Evolutionary conservation across 2,888 invertebrate species (phyloP), one percentile per base, ranked within the genome.

Genomic region (Drosophila ochracea): DNA sequence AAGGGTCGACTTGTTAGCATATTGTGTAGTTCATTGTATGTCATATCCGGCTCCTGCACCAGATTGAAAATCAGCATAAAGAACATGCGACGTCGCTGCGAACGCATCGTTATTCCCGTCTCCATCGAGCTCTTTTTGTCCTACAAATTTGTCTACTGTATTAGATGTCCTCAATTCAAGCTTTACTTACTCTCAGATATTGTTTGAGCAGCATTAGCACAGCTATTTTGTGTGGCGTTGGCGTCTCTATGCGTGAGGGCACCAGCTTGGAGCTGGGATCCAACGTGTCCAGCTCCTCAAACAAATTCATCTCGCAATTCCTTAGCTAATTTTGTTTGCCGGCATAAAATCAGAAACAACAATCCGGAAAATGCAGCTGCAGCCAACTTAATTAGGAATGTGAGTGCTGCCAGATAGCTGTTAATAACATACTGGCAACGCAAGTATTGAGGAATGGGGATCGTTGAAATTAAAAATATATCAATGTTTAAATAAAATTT

Each of bases 221-320:
- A 3, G 96, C 95, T 82, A 97, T 95, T 94, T 97, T 97, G 88
- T 97, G 97, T 1, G 97, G 96, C 0, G 97, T 97, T 61, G 97
- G 91, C 10, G 91, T 90, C 55, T 93, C 93, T 16, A 92, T 90
- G 11, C 95, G 91, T 93, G 91, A 83, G 3, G 87, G 82, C 49
- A 86, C 84, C 28, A 81, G 70, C 57, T 89, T 90, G 5, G 89
- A 84, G 54, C 79, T 80, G 16, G 92, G 92, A 76, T 93, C 92
- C 33, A 93, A 76, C 3, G 93, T 92, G 62, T 92, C 92, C 62
- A 93, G 76, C 80, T 93, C 93, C 70, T 93, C 93, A 57, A 91
- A 91, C 58, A 92, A 88, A 72, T 92, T 88, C 91, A 92, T 92
- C 28, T 13, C 37, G 9, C 28, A 39, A 57, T 47, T 59, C 31